Conservation (phyloP, 2,797 vertebrate genomes). For the Moxostoma hubbsi region DNA sequence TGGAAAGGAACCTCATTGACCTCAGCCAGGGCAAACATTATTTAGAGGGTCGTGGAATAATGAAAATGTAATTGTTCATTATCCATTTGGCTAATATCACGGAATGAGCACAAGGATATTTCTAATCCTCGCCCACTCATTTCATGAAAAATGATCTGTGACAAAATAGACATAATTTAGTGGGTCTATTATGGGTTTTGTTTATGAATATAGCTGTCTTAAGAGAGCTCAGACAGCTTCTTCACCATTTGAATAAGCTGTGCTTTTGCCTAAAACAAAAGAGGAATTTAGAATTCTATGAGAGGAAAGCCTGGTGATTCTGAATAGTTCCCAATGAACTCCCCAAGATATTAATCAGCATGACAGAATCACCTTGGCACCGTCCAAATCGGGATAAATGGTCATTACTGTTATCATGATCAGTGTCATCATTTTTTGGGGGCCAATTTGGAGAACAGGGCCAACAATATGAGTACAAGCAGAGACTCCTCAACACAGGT, state of each 20-base stretch:
- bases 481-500: constrained; percentile 4
- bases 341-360: constrained; percentile 34
- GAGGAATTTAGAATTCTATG: constrained; percentile 32
- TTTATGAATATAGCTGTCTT: constrained; percentile 52
- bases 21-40: constrained; percentile 48
- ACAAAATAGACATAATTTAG: constrained; percentile 55
- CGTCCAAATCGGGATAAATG: constrained; percentile 56
- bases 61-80: constrained; percentile 63
- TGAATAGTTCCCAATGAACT: constrained; percentile 37
- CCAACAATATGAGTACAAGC: constrained; percentile 18
- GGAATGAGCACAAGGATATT: constrained; percentile 59
- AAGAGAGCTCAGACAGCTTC: constrained; percentile 29
- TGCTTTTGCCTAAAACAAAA: constrained; percentile 38
- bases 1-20: constrained; percentile 48
- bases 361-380: constrained; percentile 29
- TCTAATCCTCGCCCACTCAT: constrained; percentile 61
- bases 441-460: constrained; percentile 36
- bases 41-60: constrained; percentile 56
- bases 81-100: constrained; percentile 61
- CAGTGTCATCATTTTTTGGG: constrained; percentile 24
- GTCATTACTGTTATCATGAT: constrained; percentile 50
- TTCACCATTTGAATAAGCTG: constrained; percentile 32
- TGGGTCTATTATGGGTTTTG: constrained; percentile 45
- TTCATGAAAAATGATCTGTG: constrained; percentile 65
- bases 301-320: no score